These are phyloP conservation scores for Euphonia xanthogaster DNA, from an alignment of 2,797 vertebrate genomes.

Conservation along the genomic window DNA sequence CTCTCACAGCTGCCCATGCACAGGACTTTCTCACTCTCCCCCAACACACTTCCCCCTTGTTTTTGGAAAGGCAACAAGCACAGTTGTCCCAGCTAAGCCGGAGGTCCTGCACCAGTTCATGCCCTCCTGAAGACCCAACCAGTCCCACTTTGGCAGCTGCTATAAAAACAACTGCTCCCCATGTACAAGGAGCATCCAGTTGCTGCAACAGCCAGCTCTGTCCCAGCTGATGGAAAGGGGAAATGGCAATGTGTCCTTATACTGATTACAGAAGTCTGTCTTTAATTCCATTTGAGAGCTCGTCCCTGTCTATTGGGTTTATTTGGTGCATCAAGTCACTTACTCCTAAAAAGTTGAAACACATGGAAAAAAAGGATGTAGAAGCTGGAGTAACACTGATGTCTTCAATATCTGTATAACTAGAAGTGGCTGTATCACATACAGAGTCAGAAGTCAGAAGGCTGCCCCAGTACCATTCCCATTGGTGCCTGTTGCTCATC, in stretches of 20 bases:
- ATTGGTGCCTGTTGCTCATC: background rate
- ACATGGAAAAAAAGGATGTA: rapidly evolving
- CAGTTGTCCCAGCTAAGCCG: background rate
- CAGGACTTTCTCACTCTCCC: background rate
- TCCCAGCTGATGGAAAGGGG: background rate
- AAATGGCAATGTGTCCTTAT: rapidly evolving
- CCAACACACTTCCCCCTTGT: background rate
- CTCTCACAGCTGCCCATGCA: background rate
- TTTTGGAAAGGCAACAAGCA: background rate
- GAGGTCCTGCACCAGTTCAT: background rate
- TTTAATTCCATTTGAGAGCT: background rate
- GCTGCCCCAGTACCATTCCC: background rate
- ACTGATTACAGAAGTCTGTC: background rate
- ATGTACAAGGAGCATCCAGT: background rate
- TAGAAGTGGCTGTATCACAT: background rate
- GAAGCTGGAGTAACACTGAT: background rate
- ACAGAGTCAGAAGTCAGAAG: background rate
- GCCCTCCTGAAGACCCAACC: background rate
- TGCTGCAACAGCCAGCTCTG: background rate
- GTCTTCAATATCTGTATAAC: background rate
- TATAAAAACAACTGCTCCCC: constrained; percentile 2
- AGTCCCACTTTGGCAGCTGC: constrained; percentile 3
- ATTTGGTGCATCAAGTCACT: rapidly evolving
- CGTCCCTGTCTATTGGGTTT: rapidly evolving
- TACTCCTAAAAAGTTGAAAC: background rate